Percentiles rank a stretch among this genome's conserved stretches.
These are phyloP conservation scores for Ischnus inquisitorius DNA, from an alignment of 2,888 invertebrate species.

Conservation along the genomic window DNA sequence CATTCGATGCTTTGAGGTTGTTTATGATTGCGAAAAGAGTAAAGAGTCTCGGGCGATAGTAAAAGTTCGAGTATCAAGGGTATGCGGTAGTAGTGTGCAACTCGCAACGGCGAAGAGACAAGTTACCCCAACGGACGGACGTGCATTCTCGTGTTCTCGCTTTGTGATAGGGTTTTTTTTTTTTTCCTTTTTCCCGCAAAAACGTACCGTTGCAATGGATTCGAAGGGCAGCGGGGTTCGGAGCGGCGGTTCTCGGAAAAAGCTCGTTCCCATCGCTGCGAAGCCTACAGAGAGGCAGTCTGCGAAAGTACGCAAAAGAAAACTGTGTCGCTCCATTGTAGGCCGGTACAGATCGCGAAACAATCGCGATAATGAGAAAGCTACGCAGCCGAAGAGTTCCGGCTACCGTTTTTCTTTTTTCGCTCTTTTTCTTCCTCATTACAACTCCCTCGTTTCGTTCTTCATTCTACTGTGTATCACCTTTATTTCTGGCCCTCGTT, in stretches of 20 bases:
- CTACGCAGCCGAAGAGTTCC: slow-evolving; percentile 78
- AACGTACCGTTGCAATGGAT: slow-evolving; percentile 11
- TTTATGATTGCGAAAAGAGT: not conserved
- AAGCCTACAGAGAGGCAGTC: not conserved
- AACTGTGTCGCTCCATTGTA: slow-evolving; percentile 81
- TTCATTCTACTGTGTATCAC: not conserved
- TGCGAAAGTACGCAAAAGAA: slow-evolving; percentile 69
- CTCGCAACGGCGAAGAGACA: not conserved
- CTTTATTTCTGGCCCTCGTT: slow-evolving; percentile 21
- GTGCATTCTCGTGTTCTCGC: slow-evolving; percentile 7
- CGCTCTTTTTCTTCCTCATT: slow-evolving; percentile 50
- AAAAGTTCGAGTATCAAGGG: not conserved
- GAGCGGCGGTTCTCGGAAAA: slow-evolving; percentile 24
- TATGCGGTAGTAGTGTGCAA: not conserved
- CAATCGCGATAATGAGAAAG: slow-evolving; percentile 84
- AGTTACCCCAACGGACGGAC: slow-evolving; percentile 5
- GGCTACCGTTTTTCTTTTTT: slow-evolving; percentile 53
- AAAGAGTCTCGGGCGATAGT: not conserved
- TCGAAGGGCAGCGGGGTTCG: slow-evolving; percentile 5
- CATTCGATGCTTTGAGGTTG: slow-evolving; percentile 1
- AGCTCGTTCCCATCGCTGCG: slow-evolving; percentile 31
- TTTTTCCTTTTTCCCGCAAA: slow-evolving; percentile 10
- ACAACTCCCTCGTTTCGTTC: slow-evolving; percentile 5
- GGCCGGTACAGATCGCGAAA: slow-evolving; percentile 79
- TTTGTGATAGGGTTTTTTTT: not conserved